Evolutionary conservation across 2,797 vertebrate species (phyloP).

Genomic region (Sebastes paucispinis): DNA sequence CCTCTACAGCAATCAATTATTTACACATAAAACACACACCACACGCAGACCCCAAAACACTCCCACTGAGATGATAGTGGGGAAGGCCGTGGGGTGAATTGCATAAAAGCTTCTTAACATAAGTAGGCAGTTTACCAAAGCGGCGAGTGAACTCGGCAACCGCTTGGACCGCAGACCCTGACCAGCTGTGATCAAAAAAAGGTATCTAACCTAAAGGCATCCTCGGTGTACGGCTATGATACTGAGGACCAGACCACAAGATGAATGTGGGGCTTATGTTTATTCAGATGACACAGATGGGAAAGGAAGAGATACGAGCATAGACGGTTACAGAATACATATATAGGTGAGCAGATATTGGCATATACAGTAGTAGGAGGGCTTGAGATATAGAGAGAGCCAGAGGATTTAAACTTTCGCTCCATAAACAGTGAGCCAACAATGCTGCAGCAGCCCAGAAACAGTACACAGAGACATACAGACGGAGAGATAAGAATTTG

Average conservation of each 20-base stretch:
- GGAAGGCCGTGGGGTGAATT: conserved; percentile 43
- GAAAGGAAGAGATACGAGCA: not conserved
- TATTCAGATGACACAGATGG: not conserved
- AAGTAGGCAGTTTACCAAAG: conserved; percentile 49
- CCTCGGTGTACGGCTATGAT: not conserved
- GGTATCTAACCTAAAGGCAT: not conserved
- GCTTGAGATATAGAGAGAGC: not conserved
- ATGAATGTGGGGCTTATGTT: not conserved
- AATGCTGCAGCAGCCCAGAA: not conserved
- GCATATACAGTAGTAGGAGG: not conserved
- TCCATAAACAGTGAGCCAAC: not conserved
- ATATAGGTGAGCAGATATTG: not conserved
- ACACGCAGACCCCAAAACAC: conserved; percentile 45
- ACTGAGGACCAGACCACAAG: not conserved
- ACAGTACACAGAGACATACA: not conserved
- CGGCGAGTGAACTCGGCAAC: conserved; percentile 17
- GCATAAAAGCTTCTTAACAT: conserved; percentile 62
- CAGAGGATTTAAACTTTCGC: not conserved
- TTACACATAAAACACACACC: conserved; percentile 43
- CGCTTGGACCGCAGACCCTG: conserved; percentile 3
- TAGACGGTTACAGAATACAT: not conserved
- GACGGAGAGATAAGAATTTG: conserved; percentile 3
- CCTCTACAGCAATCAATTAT: conserved; percentile 67
- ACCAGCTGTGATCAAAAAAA: conserved; percentile 26
- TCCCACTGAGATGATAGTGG: conserved; percentile 55